Evolutionary conservation across 2,888 invertebrate species (phyloP), one percentile per base, ranked within the genome.

Genomic region (Erynnis tages): DNA sequence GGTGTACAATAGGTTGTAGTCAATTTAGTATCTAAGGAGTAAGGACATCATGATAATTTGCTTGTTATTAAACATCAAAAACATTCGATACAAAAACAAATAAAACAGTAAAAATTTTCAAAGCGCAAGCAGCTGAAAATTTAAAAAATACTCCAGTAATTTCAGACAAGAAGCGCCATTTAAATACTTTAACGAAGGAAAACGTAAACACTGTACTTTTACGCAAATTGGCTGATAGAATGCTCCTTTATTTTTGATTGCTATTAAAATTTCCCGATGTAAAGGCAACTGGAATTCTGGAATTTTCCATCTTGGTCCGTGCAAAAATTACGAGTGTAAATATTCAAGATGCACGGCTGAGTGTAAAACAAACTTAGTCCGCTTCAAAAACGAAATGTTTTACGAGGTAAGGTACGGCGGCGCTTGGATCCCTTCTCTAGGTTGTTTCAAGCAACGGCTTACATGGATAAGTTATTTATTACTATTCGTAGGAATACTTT

Each of bases 301-400:
- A n/a, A n/a, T n/a, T n/a, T 37, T 52, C 29, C 50, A 30, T 35
- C 11, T 35, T 1, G 8, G 49, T 37, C 50, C 35, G 44, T 11
- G 50, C 50, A 52, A 52, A 52, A 52, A 44, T 52, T 44, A 52
- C 50, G 44, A 44, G 50, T 45, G 54, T 54, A 50, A 54, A 59
- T 56, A 54, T 54, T 58, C 56, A 54, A 50, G 53, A 50, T 47
- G 57, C 55, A 49, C 40, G 48, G 27, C 43, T 46, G 59, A 67
- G 63, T 61, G 62, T 58, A 66, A 64, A 60, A 56, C 58, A 61
- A 65, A 54, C 60, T 56, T 46, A 43, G 54, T 53, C 30, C 50
- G 48, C 35, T 55, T 55, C 47, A 54, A 57, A 58, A 58, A 62
- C 59, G 60, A 65, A 64, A 69, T 67, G 69, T 67, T 72, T 68